Percentiles rank a stretch among this genome's conserved stretches.
phyloP scores from a whole-genome alignment of 2,797 vertebrate species.

The Manis pentadactyla region DNA sequence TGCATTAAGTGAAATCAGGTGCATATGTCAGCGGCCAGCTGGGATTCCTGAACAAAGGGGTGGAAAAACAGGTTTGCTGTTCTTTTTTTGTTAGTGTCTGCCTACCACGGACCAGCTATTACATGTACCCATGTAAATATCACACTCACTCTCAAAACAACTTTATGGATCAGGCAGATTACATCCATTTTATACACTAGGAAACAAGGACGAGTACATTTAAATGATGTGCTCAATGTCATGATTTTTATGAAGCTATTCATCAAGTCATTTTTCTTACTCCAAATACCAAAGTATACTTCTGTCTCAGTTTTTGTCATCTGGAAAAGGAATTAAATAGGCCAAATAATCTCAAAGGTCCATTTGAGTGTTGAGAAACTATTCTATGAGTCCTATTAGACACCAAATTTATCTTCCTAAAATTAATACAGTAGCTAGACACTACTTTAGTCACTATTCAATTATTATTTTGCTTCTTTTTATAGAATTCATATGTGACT shows the following conservation, averaged over 20 bases:
- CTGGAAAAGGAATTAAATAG: conserved; percentile 62
- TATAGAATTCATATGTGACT: conserved; percentile 62
- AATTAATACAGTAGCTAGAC: conserved; percentile 74
- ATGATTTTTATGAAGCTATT: not conserved
- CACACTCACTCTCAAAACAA: not conserved
- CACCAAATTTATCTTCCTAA: conserved; percentile 72
- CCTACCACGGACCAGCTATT: not conserved
- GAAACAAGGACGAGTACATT: not conserved
- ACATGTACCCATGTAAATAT: not conserved
- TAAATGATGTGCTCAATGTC: not conserved
- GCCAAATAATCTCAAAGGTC: conserved; percentile 72
- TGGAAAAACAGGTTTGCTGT: not conserved
- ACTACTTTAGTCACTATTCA: conserved; percentile 69
- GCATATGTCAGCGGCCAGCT: not conserved
- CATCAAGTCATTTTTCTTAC: conserved; percentile 29
- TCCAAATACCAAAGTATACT: conserved; percentile 47
- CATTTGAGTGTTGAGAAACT: conserved; percentile 60
- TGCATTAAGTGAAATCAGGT: not conserved
- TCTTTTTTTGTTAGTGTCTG: not conserved
- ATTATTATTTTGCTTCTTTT: conserved; percentile 73
- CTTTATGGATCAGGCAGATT: not conserved
- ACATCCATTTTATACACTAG: not conserved
- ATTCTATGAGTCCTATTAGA: conserved; percentile 44
- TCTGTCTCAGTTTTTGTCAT: not conserved
- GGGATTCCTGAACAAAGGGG: not conserved